Conservation (phyloP, 1,140 invertebrate species). For the Trialeurodes vaporariorum region DNA sequence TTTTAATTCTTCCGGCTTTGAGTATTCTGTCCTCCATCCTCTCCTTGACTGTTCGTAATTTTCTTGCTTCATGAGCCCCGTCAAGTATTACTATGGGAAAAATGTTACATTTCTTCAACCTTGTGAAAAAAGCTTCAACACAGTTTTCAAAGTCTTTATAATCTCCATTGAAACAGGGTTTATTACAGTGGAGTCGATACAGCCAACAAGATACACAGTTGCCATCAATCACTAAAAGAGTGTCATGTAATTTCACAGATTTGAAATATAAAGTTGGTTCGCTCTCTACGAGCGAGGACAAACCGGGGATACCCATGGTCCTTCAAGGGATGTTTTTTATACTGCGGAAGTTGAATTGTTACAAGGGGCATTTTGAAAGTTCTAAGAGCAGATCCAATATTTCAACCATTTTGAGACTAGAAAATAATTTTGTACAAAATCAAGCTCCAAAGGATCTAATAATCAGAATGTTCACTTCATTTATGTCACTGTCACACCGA, state of each 20-base stretch:
- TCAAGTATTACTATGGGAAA: conserved; percentile 71
- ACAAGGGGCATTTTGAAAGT: too few relatives aligned
- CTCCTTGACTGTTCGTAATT: conserved; percentile 52
- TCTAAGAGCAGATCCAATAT: too few relatives aligned
- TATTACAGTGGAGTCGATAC: conserved; percentile 47
- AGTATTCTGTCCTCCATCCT: conserved; percentile 44
- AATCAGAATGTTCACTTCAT: too few relatives aligned
- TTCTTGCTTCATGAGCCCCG: conserved; percentile 61
- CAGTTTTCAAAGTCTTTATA: conserved; percentile 59
- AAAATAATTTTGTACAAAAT: too few relatives aligned
- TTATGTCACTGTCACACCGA: too few relatives aligned
- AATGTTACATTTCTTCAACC: conserved; percentile 59
- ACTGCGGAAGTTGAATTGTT: too few relatives aligned
- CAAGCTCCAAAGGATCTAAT: too few relatives aligned
- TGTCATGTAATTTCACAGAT: conserved; percentile 51
- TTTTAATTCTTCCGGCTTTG: not conserved
- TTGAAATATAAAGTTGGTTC: conserved; percentile 51
- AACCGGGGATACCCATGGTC: conserved; percentile 63
- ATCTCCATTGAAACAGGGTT: conserved; percentile 70
- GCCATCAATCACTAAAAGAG: conserved; percentile 67
- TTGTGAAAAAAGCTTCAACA: conserved; percentile 54
- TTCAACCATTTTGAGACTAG: too few relatives aligned
- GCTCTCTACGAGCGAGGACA: conserved; percentile 62
- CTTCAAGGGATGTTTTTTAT: not conserved
- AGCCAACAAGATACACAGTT: conserved; percentile 60